Evolutionary conservation across 2,797 vertebrate species (phyloP).

Genomic region (Syngnathus rostellatus): DNA sequence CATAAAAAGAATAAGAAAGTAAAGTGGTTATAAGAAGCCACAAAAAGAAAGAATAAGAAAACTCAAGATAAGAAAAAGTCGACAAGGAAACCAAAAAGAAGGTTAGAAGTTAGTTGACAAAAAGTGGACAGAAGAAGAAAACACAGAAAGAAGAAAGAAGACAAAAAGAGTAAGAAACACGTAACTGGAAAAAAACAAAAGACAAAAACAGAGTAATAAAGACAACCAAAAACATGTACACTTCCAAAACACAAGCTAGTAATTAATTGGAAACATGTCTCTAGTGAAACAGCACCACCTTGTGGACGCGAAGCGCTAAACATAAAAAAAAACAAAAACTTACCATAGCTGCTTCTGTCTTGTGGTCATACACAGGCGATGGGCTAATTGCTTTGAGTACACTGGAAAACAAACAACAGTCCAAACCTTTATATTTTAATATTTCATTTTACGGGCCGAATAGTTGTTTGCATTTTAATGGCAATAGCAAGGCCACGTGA

Average conservation of each 20-base stretch:
- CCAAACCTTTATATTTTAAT: neutral
- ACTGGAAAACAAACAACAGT: slow-evolving; percentile 8
- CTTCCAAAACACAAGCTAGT: neutral
- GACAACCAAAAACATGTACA: neutral
- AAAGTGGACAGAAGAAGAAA: neutral
- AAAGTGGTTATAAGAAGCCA: too few relatives aligned
- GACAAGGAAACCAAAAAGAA: neutral
- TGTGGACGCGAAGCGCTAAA: neutral
- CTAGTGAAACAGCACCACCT: neutral
- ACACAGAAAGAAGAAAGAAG: neutral
- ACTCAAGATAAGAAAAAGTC: neutral
- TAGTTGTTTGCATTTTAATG: neutral
- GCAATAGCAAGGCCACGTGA: neutral
- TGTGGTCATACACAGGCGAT: slow-evolving; percentile 32
- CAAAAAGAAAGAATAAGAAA: neutral
- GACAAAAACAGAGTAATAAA: neutral
- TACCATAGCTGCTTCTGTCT: slow-evolving; percentile 61
- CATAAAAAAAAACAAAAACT: slow-evolving; percentile 10
- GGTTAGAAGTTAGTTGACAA: neutral
- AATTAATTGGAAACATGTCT: neutral
- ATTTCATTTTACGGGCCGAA: too few relatives aligned
- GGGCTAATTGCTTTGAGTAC: slow-evolving; percentile 14
- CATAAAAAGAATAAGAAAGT: neutral
- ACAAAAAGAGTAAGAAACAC: neutral
- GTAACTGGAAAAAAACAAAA: neutral